phyloP scores from a whole-genome alignment of 2,113 vertebrate species.

The Calypte anna region DNA sequence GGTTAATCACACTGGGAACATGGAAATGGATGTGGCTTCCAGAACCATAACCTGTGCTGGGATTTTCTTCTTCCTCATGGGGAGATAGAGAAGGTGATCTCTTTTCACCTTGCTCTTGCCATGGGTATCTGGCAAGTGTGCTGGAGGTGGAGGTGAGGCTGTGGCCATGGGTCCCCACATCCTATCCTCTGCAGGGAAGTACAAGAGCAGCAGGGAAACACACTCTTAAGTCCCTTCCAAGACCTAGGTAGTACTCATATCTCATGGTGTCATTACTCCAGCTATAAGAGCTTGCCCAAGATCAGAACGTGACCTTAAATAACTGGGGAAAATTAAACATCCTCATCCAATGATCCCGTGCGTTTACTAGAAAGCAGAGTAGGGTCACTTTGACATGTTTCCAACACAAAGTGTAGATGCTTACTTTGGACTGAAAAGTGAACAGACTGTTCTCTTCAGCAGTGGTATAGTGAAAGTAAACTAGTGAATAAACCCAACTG shows the following conservation, averaged over 20 bases:
- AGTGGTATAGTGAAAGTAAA: neutral
- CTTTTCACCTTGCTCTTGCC: neutral
- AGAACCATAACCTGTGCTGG: neutral
- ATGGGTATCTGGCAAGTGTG: neutral
- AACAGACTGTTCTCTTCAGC: neutral
- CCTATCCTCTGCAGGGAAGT: neutral
- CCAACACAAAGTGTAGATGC: neutral
- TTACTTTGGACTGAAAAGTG: slow-evolving; percentile 4
- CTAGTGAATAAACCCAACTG: neutral
- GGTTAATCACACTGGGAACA: neutral
- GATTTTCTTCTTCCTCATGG: neutral
- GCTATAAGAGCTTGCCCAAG: neutral
- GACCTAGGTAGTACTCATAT: neutral
- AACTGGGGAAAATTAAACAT: neutral
- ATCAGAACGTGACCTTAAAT: neutral
- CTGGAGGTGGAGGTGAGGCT: neutral
- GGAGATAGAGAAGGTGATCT: neutral
- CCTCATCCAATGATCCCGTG: neutral
- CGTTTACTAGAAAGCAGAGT: slow-evolving; percentile 1
- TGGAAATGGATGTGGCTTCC: neutral
- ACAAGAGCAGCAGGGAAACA: neutral
- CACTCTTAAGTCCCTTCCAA: neutral
- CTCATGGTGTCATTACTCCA: neutral
- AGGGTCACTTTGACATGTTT: neutral
- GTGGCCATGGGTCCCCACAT: neutral